A percentile compares a stretch with the other conserved stretches of the same genome.
These are phyloP conservation scores for Diceros bicornis DNA, from an alignment of 2,797 vertebrate genomes.

Conservation along the genomic window DNA sequence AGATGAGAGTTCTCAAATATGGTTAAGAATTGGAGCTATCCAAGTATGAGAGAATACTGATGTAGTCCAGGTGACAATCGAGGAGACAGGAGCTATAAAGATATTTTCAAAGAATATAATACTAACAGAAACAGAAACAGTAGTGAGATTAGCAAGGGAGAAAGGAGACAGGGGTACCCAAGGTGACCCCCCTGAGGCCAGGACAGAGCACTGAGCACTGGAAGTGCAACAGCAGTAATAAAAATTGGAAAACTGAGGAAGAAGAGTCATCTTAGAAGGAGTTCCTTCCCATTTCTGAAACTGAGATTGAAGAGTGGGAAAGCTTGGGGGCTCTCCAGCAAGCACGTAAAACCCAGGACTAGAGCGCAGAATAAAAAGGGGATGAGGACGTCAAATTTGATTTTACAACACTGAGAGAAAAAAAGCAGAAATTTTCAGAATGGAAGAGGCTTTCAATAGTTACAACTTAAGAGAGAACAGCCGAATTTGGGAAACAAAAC, in stretches of 20 bases:
- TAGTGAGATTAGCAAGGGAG: background rate
- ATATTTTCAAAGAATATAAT: background rate
- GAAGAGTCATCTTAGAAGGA: background rate
- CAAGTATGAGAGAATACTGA: background rate
- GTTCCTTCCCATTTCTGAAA: background rate
- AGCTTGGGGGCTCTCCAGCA: too few relatives aligned
- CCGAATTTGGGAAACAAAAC: background rate
- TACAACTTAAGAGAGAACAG: background rate
- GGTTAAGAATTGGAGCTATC: background rate
- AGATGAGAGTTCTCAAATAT: background rate
- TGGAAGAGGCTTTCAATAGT: background rate
- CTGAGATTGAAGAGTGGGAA: background rate
- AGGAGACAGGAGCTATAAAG: background rate
- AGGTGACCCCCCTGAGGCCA: background rate
- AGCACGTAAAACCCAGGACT: background rate
- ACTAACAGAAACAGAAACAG: background rate
- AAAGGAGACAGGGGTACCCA: too few relatives aligned
- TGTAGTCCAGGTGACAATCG: background rate
- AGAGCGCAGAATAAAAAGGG: background rate
- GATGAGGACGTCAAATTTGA: background rate
- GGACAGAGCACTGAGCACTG: rapidly evolving
- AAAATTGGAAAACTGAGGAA: background rate
- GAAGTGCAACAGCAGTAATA: background rate
- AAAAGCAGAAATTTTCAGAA: background rate
- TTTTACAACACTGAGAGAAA: background rate